These are phyloP conservation scores for Carcinoscorpius rotundicauda DNA, from an alignment of 1,140 invertebrate species.

Conservation along the genomic window DNA sequence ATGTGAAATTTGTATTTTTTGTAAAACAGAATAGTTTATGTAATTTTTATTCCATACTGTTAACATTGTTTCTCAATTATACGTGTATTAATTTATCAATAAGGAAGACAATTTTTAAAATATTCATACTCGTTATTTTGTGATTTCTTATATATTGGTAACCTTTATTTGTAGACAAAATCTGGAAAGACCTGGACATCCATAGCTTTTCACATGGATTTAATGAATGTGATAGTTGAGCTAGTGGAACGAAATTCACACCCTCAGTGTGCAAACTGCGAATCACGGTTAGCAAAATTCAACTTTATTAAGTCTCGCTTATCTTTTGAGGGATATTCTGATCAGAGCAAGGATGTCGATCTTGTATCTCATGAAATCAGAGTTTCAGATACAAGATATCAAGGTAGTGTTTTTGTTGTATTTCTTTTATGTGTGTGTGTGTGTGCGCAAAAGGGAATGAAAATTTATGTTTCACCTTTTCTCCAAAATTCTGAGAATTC, in stretches of 20 bases:
- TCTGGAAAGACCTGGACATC: conserved; percentile 47
- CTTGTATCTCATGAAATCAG: conserved; percentile 84
- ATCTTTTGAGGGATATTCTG: conserved; percentile 68
- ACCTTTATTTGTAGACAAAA: too few relatives aligned
- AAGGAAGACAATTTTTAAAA: too few relatives aligned
- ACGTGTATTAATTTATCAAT: too few relatives aligned
- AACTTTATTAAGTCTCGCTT: conserved; percentile 85
- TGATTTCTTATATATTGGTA: too few relatives aligned
- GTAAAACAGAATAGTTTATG: neutral
- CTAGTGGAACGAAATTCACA: conserved; percentile 36
- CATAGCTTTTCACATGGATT: conserved; percentile 64
- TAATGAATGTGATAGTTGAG: conserved; percentile 74
- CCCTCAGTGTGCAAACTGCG: neutral
- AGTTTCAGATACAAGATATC: conserved; percentile 63
- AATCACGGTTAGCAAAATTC: conserved; percentile 60
- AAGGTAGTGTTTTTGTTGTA: conserved; percentile 27
- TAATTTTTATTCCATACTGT: neutral
- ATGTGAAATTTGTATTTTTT: neutral
- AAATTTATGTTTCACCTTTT: neutral
- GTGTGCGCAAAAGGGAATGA: neutral
- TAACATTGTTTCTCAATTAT: too few relatives aligned
- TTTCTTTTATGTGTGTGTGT: neutral
- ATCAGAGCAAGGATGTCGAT: conserved; percentile 81
- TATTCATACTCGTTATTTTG: too few relatives aligned
- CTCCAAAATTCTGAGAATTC: neutral